A percentile compares a stretch with the other conserved stretches of the same genome.
Evolutionary conservation across 2,797 vertebrate genomes (phyloP).

Genomic region (Crypturellus tataupa): DNA sequence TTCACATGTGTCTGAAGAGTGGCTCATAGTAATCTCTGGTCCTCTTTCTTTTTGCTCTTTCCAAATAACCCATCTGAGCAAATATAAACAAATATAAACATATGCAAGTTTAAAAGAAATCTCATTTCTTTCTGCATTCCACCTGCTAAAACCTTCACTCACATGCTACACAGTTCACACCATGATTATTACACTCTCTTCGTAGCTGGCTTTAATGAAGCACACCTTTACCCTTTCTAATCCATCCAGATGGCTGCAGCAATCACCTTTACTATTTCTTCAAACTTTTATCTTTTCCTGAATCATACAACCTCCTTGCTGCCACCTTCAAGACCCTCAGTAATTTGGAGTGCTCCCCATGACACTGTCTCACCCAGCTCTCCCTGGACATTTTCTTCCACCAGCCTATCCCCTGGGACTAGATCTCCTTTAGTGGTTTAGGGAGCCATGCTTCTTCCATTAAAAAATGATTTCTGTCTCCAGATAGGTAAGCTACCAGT

Average conservation of each 20-base stretch:
- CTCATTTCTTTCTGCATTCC: not conserved
- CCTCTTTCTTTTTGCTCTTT: slow-evolving; percentile 8
- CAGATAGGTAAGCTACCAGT: not conserved
- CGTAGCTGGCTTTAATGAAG: not conserved
- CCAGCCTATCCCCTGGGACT: not conserved
- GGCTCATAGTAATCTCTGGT: not conserved
- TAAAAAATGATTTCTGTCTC: not conserved
- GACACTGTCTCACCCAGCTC: not conserved
- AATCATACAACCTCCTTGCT: not conserved
- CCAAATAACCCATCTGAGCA: not conserved
- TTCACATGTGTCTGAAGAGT: not conserved
- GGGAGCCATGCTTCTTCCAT: not conserved
- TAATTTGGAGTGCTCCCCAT: not conserved
- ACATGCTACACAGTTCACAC: not conserved
- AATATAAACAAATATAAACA: not conserved
- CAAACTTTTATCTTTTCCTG: not conserved
- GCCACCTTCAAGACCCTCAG: not conserved
- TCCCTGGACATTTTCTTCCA: not conserved
- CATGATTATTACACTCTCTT: not conserved
- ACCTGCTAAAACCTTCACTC: not conserved
- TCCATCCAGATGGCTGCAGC: not conserved
- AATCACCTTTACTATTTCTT: not conserved
- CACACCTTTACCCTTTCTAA: not conserved
- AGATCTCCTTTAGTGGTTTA: not conserved
- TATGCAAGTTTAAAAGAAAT: not conserved